Evolutionary conservation across 2,888 invertebrate species (phyloP).

Genomic region (Nezara viridula): DNA sequence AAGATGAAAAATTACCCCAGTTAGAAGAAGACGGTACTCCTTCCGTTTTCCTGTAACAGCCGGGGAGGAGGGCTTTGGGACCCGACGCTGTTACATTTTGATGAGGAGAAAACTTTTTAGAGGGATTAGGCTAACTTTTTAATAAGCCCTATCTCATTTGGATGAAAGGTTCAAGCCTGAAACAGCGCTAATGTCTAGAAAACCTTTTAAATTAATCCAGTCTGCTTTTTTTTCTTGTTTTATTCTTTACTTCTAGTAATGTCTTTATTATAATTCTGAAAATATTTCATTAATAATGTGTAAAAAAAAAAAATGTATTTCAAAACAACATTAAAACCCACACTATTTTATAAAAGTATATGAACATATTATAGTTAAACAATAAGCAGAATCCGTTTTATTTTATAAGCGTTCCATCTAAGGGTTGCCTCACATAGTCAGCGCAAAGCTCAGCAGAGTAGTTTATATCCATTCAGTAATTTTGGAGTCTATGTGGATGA

Average conservation of each 20-base stretch:
- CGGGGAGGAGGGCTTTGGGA: not conserved
- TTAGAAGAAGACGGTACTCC: not conserved
- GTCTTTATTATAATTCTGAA: not conserved
- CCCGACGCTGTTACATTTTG: slow-evolving; percentile 28
- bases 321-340: too few relatives aligned
- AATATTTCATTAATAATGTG: not conserved
- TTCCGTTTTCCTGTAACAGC: not conserved
- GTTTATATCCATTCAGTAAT: too few relatives aligned
- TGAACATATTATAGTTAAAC: too few relatives aligned
- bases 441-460: too few relatives aligned
- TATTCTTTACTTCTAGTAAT: not conserved
- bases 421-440: too few relatives aligned
- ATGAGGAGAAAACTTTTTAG: slow-evolving; percentile 44
- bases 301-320: too few relatives aligned
- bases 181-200: slow-evolving; percentile 20
- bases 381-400: too few relatives aligned
- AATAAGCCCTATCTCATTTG: slow-evolving; percentile 48
- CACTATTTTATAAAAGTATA: too few relatives aligned
- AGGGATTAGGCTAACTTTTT: slow-evolving; percentile 40
- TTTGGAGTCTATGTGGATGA: too few relatives aligned
- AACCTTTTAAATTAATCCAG: slow-evolving; percentile 41
- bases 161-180: slow-evolving; percentile 18
- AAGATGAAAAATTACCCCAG: not conserved
- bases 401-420: too few relatives aligned
- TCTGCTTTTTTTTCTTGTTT: not conserved